Evolutionary conservation across 2,113 vertebrate species (phyloP).

Genomic region (Pimephales promelas): DNA sequence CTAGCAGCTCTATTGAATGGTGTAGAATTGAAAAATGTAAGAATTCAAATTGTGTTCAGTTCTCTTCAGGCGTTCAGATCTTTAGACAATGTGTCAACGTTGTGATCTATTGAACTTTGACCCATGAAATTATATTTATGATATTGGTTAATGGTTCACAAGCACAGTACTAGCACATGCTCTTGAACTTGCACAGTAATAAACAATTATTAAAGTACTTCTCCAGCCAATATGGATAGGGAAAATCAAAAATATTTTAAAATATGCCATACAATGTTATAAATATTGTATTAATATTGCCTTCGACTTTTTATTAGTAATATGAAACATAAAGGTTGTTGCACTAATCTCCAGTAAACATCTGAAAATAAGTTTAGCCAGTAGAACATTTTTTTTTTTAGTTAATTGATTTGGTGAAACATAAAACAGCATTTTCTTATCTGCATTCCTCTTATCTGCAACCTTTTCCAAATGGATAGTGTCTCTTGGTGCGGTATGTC

Average conservation of each 20-base stretch:
- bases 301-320: too few relatives aligned
- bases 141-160: neutral
- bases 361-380: neutral
- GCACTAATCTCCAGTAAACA: neutral
- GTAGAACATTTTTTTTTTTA: neutral
- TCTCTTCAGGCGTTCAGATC: neutral
- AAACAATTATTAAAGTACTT: neutral
- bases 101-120: neutral
- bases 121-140: neutral
- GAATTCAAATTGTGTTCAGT: neutral
- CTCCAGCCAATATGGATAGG: neutral
- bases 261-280: too few relatives aligned
- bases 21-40: neutral
- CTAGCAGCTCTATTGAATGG: neutral
- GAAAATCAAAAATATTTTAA: neutral
- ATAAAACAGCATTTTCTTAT: neutral
- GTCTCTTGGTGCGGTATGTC: neutral
- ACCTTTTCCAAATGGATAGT: neutral
- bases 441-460: neutral
- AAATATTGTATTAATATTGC: too few relatives aligned
- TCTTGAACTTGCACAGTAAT: neutral
- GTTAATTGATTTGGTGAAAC: neutral
- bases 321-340: neutral
- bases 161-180: neutral
- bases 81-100: neutral